Base-by-base conservation (phyloP, 2,113 vertebrate species). In the Phyllopteryx taeniolatus region DNA sequence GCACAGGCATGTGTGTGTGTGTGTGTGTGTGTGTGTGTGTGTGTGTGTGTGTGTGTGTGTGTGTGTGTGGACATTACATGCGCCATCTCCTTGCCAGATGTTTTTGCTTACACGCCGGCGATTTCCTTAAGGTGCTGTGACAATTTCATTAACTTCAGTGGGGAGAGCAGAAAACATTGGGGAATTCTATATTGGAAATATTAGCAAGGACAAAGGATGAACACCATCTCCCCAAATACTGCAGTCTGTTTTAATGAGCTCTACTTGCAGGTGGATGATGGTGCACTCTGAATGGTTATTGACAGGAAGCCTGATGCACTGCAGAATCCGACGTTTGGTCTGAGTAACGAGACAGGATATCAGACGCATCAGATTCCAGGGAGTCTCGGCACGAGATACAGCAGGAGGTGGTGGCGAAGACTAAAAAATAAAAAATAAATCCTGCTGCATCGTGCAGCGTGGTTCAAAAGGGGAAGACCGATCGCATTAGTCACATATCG, bases 121-220 rank as follows among this genome's bases (percentile, higher is more conserved):
- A 88, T 91, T 94, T 93, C 91, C 87, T 27, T 89, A 91, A 94
- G 90, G 90, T 83, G 72, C 80, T 75, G 86, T 91, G 91, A 93
- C 90, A 85, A 91, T 83, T 85, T 88, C 92, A 90, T 92, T 90
- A 91, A 70, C 79, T 88, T 91, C 83, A 70, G 83, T 35, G 35
- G 33, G 79, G 78, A 81, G 74, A 89, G 92, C 76, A 75, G 82
- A 83, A 53, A 75, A 57, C 71, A 74, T 77, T 75, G 77, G 70
- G 70, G 67, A 27, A 73, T 77, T 75, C 17, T 71, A 62, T 46
- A 73, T 54, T 20, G 61, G 67, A 67, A 81, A 74, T 68, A 83
- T 84, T 85, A 65, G 78, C 51, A 44, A 76, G 27, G 71, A 83
- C 33, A 71, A 70, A 73, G 72, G 66, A 70, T 81, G 76, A 73